Percentiles rank a stretch among this genome's conserved stretches.
These are phyloP conservation scores for Melierax canorus DNA, from an alignment of 2,113 vertebrate species.

Conservation along the genomic window DNA sequence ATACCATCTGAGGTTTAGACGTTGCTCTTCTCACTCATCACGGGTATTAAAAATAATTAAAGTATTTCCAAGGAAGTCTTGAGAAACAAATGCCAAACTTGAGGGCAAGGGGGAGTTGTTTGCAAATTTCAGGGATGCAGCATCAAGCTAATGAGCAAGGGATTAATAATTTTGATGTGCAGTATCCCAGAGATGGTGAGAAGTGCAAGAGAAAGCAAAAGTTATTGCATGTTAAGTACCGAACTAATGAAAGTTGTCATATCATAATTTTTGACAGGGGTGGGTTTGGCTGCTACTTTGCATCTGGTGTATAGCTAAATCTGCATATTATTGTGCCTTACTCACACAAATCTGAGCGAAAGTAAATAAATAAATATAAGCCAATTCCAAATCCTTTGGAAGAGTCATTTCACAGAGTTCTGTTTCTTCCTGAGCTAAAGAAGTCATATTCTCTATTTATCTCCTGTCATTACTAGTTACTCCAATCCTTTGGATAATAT, in stretches of 20 bases:
- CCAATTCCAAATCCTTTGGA: not conserved
- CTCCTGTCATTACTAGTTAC: not conserved
- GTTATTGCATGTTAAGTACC: not conserved
- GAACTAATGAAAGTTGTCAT: not conserved
- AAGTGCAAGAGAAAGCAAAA: not conserved
- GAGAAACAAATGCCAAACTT: not conserved
- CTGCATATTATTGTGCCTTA: not conserved
- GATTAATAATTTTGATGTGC: not conserved
- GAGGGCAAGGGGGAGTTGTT: not conserved
- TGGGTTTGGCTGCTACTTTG: not conserved
- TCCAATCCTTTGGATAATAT: not conserved
- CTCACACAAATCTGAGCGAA: not conserved
- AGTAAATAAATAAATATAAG: conserved; percentile 10
- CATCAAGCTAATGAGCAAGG: not conserved
- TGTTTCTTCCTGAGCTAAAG: not conserved
- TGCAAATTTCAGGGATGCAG: not conserved
- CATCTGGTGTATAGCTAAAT: not conserved
- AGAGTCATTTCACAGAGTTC: not conserved
- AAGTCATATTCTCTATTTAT: not conserved
- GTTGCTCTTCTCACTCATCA: not conserved
- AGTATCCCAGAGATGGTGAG: not conserved
- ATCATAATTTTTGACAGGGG: not conserved
- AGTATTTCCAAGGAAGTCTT: not conserved
- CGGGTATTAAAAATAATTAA: not conserved
- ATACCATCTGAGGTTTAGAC: not conserved